Conservation (phyloP, 2,113 vertebrate genomes). For the Trogon melanurus region DNA sequence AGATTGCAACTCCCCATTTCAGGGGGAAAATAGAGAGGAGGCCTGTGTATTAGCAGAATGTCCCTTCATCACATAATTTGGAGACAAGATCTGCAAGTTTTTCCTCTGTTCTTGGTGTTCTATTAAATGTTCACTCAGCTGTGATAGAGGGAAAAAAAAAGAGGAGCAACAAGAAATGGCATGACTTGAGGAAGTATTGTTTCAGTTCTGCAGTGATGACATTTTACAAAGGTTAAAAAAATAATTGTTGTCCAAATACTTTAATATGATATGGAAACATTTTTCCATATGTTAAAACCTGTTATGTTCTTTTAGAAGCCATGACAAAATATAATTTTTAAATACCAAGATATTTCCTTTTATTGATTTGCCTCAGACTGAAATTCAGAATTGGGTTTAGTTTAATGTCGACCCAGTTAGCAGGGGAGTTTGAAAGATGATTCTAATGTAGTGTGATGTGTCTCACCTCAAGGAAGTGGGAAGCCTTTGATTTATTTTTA, state of each 20-base stretch:
- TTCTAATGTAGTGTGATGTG: background rate
- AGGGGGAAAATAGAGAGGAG: background rate
- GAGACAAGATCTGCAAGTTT: background rate
- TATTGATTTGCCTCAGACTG: background rate
- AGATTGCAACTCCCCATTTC: background rate
- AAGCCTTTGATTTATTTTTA: conserved; percentile 41
- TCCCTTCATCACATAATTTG: background rate
- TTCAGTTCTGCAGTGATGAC: background rate
- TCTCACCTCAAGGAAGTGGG: background rate
- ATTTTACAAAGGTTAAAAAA: background rate
- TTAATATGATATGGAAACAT: background rate
- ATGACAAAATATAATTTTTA: background rate
- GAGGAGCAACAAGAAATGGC: background rate
- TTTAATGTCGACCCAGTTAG: background rate
- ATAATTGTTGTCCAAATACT: background rate
- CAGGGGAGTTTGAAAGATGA: background rate
- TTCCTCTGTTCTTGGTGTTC: background rate
- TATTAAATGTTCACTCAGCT: background rate
- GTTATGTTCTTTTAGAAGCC: background rate
- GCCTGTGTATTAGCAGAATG: background rate
- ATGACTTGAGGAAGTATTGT: background rate
- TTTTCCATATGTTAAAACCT: background rate
- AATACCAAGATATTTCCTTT: background rate
- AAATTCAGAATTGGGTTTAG: background rate
- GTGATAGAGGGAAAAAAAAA: background rate